Evolutionary conservation across 2,888 invertebrate species (phyloP).

Genomic region (Sinopyrophorus schimmeli): DNA sequence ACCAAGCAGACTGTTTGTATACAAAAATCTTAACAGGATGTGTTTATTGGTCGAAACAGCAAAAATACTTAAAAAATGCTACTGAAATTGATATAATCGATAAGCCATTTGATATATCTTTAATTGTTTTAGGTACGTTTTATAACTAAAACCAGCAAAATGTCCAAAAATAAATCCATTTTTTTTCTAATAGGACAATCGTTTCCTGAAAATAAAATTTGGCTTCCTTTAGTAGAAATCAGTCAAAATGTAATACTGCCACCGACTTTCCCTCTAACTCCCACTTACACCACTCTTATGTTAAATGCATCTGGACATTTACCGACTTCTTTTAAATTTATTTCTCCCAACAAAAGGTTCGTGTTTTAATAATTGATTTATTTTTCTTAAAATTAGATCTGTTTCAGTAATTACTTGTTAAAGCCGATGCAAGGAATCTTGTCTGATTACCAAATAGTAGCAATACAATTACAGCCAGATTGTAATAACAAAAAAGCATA

Average conservation of each 20-base stretch:
- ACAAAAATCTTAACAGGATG: conserved; percentile 45
- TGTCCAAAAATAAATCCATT: no score
- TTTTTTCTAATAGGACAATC: conserved; percentile 44
- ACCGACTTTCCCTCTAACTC: conserved; percentile 39
- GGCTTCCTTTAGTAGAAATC: conserved; percentile 43
- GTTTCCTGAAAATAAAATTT: conserved; percentile 42
- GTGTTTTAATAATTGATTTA: background rate
- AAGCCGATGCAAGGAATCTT: conserved; percentile 56
- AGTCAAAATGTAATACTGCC: conserved; percentile 42
- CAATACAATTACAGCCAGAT: conserved; percentile 49
- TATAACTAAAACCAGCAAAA: no score
- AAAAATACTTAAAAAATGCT: conserved; percentile 6
- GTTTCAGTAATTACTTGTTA: conserved; percentile 49
- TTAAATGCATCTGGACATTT: conserved; percentile 51
- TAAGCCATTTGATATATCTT: conserved; percentile 41
- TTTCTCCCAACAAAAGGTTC: conserved; percentile 52
- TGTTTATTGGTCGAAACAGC: conserved; percentile 41
- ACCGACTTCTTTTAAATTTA: conserved; percentile 54
- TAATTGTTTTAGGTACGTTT: conserved; percentile 41
- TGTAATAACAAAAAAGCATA: conserved; percentile 43
- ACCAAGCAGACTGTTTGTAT: conserved; percentile 42
- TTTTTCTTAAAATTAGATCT: conserved; percentile 4
- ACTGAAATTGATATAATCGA: conserved; percentile 10
- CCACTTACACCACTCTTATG: conserved; percentile 50
- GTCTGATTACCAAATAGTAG: conserved; percentile 50